Percentiles rank a stretch among this genome's conserved stretches.
Evolutionary conservation across 2,888 invertebrate genomes (phyloP).

Genomic region (Saturnia japonica): DNA sequence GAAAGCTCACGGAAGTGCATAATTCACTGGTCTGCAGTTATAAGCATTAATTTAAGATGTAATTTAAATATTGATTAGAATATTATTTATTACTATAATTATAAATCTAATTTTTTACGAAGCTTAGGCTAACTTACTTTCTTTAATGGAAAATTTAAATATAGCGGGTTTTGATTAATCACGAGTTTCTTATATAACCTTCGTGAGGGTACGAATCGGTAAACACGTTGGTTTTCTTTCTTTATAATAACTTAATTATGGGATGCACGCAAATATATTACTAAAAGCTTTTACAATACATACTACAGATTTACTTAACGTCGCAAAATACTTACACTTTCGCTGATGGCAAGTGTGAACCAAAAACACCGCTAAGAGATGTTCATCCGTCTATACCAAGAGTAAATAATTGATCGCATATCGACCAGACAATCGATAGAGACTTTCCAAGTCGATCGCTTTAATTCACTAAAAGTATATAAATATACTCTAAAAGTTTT

Average conservation of each 20-base stretch:
- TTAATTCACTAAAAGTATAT: too few relatives aligned
- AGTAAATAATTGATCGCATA: too few relatives aligned
- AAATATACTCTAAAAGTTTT: too few relatives aligned
- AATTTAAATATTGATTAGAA: too few relatives aligned
- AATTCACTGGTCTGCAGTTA: neutral
- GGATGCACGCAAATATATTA: neutral
- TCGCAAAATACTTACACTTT: too few relatives aligned
- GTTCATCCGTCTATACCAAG: too few relatives aligned
- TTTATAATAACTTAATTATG: neutral
- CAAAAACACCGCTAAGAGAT: too few relatives aligned
- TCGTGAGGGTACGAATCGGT: neutral
- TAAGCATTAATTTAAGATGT: too few relatives aligned
- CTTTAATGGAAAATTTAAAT: neutral
- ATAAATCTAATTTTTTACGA: neutral
- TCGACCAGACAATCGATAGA: too few relatives aligned
- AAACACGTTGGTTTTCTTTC: neutral
- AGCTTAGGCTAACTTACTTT: neutral
- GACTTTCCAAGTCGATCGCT: too few relatives aligned
- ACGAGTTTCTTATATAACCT: neutral
- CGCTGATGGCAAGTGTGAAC: too few relatives aligned
- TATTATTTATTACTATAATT: neutral
- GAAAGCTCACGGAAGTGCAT: neutral
- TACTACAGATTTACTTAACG: neutral
- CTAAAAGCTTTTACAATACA: neutral
- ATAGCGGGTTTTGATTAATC: neutral